Conservation (phyloP, 1,140 invertebrate genomes). For the Cherax quadricarinatus region DNA sequence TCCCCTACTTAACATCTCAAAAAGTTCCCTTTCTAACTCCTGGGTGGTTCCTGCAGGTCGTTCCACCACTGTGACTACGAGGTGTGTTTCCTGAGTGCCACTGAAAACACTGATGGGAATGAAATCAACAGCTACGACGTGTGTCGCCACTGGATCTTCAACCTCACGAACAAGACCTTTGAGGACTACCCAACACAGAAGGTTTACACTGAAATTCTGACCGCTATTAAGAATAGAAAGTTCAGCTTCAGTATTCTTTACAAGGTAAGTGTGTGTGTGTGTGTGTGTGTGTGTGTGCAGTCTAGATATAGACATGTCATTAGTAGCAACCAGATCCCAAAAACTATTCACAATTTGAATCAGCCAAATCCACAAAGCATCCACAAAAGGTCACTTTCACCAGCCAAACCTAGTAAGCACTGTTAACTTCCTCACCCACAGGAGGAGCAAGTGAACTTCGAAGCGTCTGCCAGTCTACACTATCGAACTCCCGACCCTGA, state of each 20-base stretch:
- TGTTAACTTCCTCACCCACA: background rate
- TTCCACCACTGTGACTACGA: conserved; percentile 61
- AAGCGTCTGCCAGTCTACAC: conserved; percentile 19
- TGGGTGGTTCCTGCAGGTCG: conserved; percentile 8
- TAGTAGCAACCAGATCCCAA: no score
- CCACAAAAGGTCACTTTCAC: no score
- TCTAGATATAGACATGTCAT: no score
- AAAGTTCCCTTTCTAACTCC: background rate
- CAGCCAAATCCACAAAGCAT: no score
- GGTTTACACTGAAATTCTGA: conserved; percentile 1
- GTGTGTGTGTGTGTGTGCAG: background rate
- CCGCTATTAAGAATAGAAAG: conserved; percentile 19
- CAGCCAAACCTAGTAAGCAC: background rate
- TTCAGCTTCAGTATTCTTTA: conserved; percentile 38
- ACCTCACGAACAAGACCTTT: conserved; percentile 50
- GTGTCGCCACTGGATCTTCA: conserved; percentile 54
- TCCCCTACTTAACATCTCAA: no score
- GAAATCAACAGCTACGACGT: background rate
- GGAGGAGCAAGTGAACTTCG: conserved; percentile 19
- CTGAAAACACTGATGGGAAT: conserved; percentile 17
- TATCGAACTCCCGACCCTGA: conserved; percentile 61
- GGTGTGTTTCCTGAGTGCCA: conserved; percentile 53
- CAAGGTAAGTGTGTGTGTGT: conserved; percentile 21
- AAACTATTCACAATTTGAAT: no score
- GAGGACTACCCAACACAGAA: conserved; percentile 20